Conservation (phyloP, 2,888 invertebrate species). For the Agrotis ipsilon region DNA sequence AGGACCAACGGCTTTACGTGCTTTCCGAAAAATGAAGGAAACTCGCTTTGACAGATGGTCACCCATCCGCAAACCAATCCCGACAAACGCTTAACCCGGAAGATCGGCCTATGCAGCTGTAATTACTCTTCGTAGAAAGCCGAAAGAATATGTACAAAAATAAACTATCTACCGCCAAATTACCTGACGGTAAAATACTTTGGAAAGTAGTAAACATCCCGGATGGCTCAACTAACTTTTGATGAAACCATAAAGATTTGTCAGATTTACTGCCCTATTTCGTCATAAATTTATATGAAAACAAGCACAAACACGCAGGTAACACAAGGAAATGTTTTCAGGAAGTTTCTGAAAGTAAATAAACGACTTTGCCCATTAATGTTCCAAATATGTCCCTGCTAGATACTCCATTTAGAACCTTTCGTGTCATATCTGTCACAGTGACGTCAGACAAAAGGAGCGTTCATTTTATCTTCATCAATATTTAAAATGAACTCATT, state of each 20-base stretch:
- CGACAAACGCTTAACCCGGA: too few relatives aligned
- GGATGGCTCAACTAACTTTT: constrained; percentile 29
- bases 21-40: too few relatives aligned
- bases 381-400: not conserved
- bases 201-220: constrained; percentile 37
- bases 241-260: constrained; percentile 46
- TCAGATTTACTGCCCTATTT: constrained; percentile 38
- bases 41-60: too few relatives aligned
- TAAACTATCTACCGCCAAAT: constrained; percentile 3
- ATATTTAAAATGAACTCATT: constrained; percentile 1
- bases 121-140: too few relatives aligned
- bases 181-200: constrained; percentile 25
- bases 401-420: not conserved
- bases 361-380: not conserved
- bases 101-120: too few relatives aligned
- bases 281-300: constrained; percentile 24
- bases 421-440: not conserved
- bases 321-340: not conserved
- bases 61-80: too few relatives aligned
- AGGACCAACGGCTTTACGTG: too few relatives aligned
- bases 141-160: too few relatives aligned
- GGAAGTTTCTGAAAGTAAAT: constrained; percentile 13
- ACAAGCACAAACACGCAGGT: not conserved
- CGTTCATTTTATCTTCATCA: not conserved
- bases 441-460: not conserved